A percentile compares a stretch with the other conserved stretches of the same genome.
These are phyloP conservation scores for Criorhina ranunculi DNA, from an alignment of 2,888 invertebrate genomes.

Conservation along the genomic window DNA sequence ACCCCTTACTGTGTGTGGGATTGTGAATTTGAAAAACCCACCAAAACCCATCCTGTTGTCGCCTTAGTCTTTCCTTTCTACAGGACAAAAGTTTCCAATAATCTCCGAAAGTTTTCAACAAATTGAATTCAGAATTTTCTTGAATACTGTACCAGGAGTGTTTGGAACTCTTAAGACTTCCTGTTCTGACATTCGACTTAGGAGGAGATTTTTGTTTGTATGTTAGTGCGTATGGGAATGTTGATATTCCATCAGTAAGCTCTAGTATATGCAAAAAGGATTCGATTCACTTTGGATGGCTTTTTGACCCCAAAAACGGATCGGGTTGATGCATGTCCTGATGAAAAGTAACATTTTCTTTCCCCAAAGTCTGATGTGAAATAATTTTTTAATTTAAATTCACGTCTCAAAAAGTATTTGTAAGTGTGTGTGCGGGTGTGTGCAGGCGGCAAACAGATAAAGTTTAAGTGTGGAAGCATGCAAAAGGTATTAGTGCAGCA, in stretches of 20 bases:
- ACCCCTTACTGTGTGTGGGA: slow-evolving; percentile 18
- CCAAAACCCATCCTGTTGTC: slow-evolving; percentile 13
- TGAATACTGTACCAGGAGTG: slow-evolving; percentile 22
- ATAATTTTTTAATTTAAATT: slow-evolving; percentile 57
- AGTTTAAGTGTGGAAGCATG: slow-evolving; percentile 13
- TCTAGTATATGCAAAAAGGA: neutral
- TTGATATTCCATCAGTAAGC: slow-evolving; percentile 31
- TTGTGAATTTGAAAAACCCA: slow-evolving; percentile 42
- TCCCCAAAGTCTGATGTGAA: slow-evolving; percentile 6
- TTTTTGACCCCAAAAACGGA: slow-evolving; percentile 22
- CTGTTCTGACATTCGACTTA: slow-evolving; percentile 61
- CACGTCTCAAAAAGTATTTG: slow-evolving; percentile 2
- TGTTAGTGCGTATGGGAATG: slow-evolving; percentile 25
- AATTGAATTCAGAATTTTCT: slow-evolving; percentile 67
- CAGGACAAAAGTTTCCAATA: slow-evolving; percentile 66
- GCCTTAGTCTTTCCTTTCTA: neutral
- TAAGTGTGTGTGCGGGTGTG: neutral
- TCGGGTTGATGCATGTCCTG: slow-evolving; percentile 29
- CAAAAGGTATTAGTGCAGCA: slow-evolving; percentile 4
- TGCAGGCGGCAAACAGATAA: neutral
- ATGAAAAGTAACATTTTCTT: slow-evolving; percentile 19
- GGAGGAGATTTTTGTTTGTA: slow-evolving; percentile 37
- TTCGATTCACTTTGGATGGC: slow-evolving; percentile 24
- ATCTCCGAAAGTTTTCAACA: slow-evolving; percentile 65
- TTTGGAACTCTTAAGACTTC: slow-evolving; percentile 46